Conservation (phyloP, 2,888 invertebrate genomes). For the Yponomeuta plumbellus region DNA sequence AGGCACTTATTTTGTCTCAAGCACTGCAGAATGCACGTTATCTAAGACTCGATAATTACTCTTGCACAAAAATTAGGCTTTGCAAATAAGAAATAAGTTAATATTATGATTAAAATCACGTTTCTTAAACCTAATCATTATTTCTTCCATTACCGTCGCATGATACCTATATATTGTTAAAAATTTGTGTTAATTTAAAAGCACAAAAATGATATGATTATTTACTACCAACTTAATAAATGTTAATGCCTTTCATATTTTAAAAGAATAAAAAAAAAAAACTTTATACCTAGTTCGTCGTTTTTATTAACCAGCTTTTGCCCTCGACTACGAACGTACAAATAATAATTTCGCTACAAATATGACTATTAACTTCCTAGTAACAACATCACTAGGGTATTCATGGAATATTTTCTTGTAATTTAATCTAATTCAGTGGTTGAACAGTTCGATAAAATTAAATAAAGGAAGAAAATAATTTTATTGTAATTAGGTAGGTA, state of each 20-base stretch:
- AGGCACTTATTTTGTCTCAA: background rate
- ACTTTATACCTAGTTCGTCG: background rate
- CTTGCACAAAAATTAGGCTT: background rate
- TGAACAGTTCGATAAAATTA: no score
- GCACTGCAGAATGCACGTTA: background rate
- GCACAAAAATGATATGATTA: conserved; percentile 40
- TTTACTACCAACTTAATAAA: conserved; percentile 18
- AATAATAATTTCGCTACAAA: no score
- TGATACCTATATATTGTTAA: conserved; percentile 8
- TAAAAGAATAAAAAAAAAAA: conserved; percentile 38
- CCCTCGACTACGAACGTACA: no score
- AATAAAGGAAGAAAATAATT: no score
- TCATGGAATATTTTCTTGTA: no score
- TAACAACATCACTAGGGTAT: no score
- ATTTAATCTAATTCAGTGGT: no score
- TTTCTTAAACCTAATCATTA: conserved; percentile 17
- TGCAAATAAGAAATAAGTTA: background rate
- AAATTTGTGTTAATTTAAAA: conserved; percentile 23
- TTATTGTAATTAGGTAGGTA: no score
- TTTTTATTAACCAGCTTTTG: no score
- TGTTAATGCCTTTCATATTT: conserved; percentile 61
- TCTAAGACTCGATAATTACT: background rate
- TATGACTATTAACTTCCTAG: no score
- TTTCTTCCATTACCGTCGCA: conserved; percentile 20
- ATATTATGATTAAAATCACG: conserved; percentile 9